phyloP scores from a whole-genome alignment of 1,140 invertebrate genomes.

The Drosophila yakuba region DNA sequence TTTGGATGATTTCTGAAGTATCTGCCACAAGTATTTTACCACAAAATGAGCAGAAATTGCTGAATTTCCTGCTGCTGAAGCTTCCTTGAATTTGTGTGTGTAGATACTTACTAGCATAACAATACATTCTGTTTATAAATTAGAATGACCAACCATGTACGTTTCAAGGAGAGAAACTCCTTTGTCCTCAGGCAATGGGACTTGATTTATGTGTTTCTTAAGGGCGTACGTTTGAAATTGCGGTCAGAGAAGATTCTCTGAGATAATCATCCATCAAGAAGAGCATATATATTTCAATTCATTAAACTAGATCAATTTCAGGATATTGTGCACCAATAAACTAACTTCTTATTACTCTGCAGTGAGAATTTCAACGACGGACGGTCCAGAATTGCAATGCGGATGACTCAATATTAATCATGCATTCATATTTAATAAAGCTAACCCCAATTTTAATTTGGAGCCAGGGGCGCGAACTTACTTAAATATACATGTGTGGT shows the following conservation, averaged over 20 bases:
- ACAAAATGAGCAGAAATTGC: too few relatives aligned
- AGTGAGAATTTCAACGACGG: not conserved
- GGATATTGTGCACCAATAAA: not conserved
- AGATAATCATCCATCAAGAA: not conserved
- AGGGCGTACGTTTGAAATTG: not conserved
- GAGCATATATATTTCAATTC: too few relatives aligned
- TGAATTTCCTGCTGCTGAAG: not conserved
- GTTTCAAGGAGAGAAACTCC: not conserved
- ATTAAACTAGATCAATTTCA: not conserved
- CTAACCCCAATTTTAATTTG: slow-evolving; percentile 13
- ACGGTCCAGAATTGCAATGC: not conserved
- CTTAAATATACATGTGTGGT: slow-evolving; percentile 15
- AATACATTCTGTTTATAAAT: not conserved
- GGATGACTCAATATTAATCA: not conserved
- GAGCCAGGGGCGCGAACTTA: slow-evolving; percentile 3
- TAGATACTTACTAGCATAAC: not conserved
- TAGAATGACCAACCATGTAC: not conserved
- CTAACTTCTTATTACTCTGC: not conserved
- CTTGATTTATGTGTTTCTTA: slow-evolving; percentile 10
- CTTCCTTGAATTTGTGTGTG: not conserved
- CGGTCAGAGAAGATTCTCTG: not conserved
- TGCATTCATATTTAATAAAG: slow-evolving; percentile 29
- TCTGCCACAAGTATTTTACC: too few relatives aligned
- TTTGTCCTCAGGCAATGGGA: not conserved
- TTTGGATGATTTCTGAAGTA: too few relatives aligned